Conservation (phyloP, 2,888 invertebrate genomes). For the Antitype chi region DNA sequence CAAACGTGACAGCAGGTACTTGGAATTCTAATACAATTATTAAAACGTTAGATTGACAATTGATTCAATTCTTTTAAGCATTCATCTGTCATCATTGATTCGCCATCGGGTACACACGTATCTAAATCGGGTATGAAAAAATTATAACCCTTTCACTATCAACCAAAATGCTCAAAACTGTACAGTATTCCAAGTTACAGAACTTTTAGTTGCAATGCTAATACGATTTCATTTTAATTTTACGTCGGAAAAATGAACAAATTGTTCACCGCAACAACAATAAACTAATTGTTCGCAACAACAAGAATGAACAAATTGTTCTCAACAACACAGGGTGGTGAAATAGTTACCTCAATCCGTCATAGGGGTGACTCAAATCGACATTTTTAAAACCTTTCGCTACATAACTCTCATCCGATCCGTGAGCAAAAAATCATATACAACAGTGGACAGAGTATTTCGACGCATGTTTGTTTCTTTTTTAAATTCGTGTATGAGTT, state of each 20-base stretch:
- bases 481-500: too few relatives aligned
- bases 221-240: background rate
- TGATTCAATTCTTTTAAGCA: slow-evolving; percentile 12
- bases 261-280: too few relatives aligned
- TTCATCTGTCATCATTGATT: background rate
- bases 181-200: background rate
- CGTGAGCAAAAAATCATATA: too few relatives aligned
- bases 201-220: background rate
- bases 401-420: too few relatives aligned
- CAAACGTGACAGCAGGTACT: slow-evolving; percentile 28
- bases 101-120: background rate
- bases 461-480: too few relatives aligned
- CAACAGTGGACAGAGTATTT: too few relatives aligned
- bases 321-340: too few relatives aligned
- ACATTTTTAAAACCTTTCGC: too few relatives aligned
- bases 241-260: background rate
- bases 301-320: too few relatives aligned
- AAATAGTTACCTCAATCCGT: too few relatives aligned
- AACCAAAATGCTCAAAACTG: background rate
- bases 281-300: too few relatives aligned
- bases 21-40: slow-evolving; percentile 40
- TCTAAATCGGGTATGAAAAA: background rate
- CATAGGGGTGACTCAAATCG: too few relatives aligned
- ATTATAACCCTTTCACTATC: background rate
- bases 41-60: slow-evolving; percentile 1